phyloP scores from a whole-genome alignment of 2,797 vertebrate species.

The Spea hammondii region DNA sequence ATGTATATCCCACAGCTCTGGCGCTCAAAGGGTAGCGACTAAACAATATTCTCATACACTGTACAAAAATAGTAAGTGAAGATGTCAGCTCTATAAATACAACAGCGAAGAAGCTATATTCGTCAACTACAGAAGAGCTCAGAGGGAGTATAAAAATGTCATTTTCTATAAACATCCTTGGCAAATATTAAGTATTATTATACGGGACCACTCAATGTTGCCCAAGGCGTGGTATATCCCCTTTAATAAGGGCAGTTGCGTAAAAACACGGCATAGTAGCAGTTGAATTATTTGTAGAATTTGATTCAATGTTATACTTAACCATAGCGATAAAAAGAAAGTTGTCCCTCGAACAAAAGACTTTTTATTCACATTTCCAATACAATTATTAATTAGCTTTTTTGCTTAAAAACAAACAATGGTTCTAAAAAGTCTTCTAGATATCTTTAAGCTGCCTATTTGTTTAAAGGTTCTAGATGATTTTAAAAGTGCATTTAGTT shows the following conservation, averaged over 20 bases:
- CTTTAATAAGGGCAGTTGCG: slow-evolving; percentile 41
- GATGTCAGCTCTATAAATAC: slow-evolving; percentile 44
- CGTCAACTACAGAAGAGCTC: slow-evolving; percentile 33
- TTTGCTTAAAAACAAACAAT: no score
- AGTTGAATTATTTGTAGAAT: slow-evolving; percentile 49
- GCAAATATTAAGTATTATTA: slow-evolving; percentile 44
- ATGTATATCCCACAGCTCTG: neutral
- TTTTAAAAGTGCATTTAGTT: no score
- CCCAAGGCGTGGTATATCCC: slow-evolving; percentile 38
- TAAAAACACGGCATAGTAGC: slow-evolving; percentile 47
- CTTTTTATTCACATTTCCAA: no score
- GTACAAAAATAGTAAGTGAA: slow-evolving; percentile 24
- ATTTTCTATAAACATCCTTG: slow-evolving; percentile 44
- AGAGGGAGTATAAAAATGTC: slow-evolving; percentile 36
- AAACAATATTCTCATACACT: slow-evolving; percentile 34
- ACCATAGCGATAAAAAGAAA: neutral
- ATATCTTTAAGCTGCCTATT: no score
- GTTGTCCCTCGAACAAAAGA: no score
- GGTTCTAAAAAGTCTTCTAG: no score
- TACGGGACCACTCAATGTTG: slow-evolving; percentile 36
- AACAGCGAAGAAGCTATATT: slow-evolving; percentile 27
- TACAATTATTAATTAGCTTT: no score
- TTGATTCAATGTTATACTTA: neutral
- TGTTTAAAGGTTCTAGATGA: no score
- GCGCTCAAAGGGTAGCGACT: neutral